Conservation (phyloP, 1,140 invertebrate species). For the Drosophila subpulchrella region DNA sequence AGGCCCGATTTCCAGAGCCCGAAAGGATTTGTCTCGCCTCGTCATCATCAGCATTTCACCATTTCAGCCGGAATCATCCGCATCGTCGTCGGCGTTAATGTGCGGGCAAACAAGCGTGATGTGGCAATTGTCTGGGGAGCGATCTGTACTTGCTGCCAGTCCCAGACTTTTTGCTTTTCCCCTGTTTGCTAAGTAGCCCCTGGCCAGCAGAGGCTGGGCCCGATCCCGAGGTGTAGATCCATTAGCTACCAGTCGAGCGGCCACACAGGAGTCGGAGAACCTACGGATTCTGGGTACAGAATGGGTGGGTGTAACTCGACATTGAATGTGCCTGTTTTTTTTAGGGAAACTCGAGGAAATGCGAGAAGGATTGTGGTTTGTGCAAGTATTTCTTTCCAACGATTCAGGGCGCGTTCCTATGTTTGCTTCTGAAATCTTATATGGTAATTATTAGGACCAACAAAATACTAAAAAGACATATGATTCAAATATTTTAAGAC, state of each 20-base stretch:
- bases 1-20: conserved; percentile 12
- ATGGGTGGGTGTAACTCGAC: conserved; percentile 35
- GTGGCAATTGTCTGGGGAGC: conserved; percentile 77
- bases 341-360: conserved; percentile 7
- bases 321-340: conserved; percentile 12
- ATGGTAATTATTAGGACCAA: no score
- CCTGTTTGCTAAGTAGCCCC: conserved; percentile 58
- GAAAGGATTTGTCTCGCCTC: conserved; percentile 73
- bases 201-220: conserved; percentile 10
- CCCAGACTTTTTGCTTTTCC: conserved; percentile 10
- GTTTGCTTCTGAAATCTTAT: background rate
- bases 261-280: conserved; percentile 23
- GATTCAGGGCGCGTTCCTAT: background rate
- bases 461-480: no score
- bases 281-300: conserved; percentile 3
- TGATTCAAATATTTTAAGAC: no score
- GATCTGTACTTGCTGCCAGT: conserved; percentile 9
- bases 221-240: conserved; percentile 67
- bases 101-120: conserved; percentile 79
- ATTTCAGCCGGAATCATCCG: conserved; percentile 19
- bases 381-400: background rate
- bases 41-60: conserved; percentile 28
- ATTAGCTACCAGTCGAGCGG: conserved; percentile 64
- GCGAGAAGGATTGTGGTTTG: conserved; percentile 9
- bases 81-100: conserved; percentile 66